These are phyloP conservation scores for Stegophylla sp. DNA, from an alignment of 2,888 invertebrate genomes.

Conservation along the genomic window DNA sequence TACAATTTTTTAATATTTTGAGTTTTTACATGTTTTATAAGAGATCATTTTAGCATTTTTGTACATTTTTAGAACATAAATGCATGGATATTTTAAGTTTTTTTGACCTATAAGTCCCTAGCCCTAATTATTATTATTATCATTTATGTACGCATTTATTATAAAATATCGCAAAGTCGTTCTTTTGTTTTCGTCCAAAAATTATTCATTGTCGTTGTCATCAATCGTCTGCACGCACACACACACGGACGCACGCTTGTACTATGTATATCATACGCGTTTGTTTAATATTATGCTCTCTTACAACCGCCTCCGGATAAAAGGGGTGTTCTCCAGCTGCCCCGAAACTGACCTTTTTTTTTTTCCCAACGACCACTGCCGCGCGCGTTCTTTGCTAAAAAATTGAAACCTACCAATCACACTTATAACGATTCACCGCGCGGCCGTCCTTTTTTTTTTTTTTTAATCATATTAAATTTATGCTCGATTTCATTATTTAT, in stretches of 20 bases:
- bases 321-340: not conserved
- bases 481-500: not conserved
- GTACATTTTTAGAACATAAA: too few relatives aligned
- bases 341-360: slow-evolving; percentile 15
- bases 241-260: too few relatives aligned
- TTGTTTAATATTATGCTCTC: not conserved
- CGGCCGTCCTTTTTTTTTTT: not conserved
- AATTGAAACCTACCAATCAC: not conserved
- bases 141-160: too few relatives aligned
- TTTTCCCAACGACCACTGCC: not conserved
- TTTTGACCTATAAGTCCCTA: too few relatives aligned
- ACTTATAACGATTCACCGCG: not conserved
- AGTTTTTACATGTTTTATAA: too few relatives aligned
- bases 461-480: not conserved
- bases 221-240: too few relatives aligned
- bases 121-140: too few relatives aligned
- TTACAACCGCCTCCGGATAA: slow-evolving; percentile 1
- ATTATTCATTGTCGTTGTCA: slow-evolving; percentile 16
- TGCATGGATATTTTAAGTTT: too few relatives aligned
- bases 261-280: not conserved
- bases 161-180: not conserved
- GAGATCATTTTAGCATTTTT: too few relatives aligned
- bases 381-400: not conserved
- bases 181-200: not conserved
- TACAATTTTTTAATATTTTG: too few relatives aligned